Percentiles rank a stretch among this genome's conserved stretches.
Evolutionary conservation across 2,113 vertebrate genomes (phyloP).

Genomic region (Falcunculus frontatus): DNA sequence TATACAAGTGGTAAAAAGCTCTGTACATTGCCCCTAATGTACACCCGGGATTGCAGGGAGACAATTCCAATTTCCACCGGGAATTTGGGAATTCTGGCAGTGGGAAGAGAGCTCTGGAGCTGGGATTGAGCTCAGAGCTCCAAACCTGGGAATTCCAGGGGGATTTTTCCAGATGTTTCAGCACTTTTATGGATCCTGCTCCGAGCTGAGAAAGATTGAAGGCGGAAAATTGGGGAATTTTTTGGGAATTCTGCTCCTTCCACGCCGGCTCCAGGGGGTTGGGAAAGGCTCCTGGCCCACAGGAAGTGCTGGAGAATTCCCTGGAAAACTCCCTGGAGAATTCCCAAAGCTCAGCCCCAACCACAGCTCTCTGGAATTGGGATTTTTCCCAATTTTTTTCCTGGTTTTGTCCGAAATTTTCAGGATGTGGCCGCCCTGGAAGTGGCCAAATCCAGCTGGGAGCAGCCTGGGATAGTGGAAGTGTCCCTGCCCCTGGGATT

Average conservation of each 20-base stretch:
- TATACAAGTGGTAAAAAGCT: constrained; percentile 63
- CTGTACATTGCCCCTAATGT: constrained; percentile 21
- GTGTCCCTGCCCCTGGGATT: neutral
- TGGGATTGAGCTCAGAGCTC: neutral
- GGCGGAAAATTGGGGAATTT: neutral
- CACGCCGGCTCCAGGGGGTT: fast-evolving
- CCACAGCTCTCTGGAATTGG: neutral
- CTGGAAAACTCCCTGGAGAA: neutral
- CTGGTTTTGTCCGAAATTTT: neutral
- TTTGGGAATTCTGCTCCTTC: neutral
- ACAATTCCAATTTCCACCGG: neutral
- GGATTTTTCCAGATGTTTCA: neutral
- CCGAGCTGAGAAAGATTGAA: fast-evolving
- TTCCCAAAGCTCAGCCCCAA: neutral
- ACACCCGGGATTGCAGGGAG: neutral
- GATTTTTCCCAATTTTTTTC: neutral
- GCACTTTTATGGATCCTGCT: fast-evolving
- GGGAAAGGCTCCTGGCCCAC: neutral
- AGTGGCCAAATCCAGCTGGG: neutral
- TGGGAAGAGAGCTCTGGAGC: neutral
- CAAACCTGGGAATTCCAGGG: neutral
- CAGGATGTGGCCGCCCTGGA: neutral
- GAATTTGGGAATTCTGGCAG: neutral
- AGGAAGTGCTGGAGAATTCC: neutral
- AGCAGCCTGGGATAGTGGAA: neutral